Percentiles rank a stretch among this genome's conserved stretches.
Evolutionary conservation across 53 echinoderm and acorn worm species (phyloP).

Genomic region (Hippasteria phrygiana): DNA sequence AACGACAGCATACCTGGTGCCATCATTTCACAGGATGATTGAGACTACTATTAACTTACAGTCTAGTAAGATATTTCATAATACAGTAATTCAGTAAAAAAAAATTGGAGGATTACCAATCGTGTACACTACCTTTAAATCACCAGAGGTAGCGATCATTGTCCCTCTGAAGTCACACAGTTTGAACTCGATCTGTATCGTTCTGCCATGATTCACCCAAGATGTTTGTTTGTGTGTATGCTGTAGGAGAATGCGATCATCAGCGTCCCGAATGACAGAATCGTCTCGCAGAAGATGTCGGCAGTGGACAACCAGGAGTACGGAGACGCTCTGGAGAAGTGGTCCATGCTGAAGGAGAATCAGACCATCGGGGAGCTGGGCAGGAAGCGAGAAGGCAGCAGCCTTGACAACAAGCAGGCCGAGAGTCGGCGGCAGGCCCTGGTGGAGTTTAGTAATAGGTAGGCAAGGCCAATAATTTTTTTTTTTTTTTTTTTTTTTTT

Average conservation of each 20-base stretch:
- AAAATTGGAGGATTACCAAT: too few relatives aligned
- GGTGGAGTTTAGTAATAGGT: slow-evolving; percentile 51
- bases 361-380: slow-evolving; percentile 7
- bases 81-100: too few relatives aligned
- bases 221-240: not conserved
- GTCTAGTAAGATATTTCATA: too few relatives aligned
- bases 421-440: slow-evolving; percentile 45
- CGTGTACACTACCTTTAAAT: too few relatives aligned
- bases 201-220: not conserved
- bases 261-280: slow-evolving; percentile 47
- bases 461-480: not conserved
- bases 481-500: not conserved
- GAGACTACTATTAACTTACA: too few relatives aligned
- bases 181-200: too few relatives aligned
- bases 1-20: too few relatives aligned
- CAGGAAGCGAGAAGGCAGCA: slow-evolving; percentile 11
- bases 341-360: slow-evolving; percentile 62
- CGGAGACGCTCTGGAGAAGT: slow-evolving; percentile 52
- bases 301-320: slow-evolving; percentile 36
- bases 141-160: too few relatives aligned
- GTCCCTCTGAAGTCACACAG: too few relatives aligned
- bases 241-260: slow-evolving; percentile 59
- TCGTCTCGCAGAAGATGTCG: slow-evolving; percentile 25
- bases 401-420: slow-evolving; percentile 45
- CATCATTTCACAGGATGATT: too few relatives aligned